Percentiles rank a stretch among this genome's conserved stretches.
phyloP scores from a whole-genome alignment of 2,888 invertebrate species.

The Cephus rjabovi region DNA sequence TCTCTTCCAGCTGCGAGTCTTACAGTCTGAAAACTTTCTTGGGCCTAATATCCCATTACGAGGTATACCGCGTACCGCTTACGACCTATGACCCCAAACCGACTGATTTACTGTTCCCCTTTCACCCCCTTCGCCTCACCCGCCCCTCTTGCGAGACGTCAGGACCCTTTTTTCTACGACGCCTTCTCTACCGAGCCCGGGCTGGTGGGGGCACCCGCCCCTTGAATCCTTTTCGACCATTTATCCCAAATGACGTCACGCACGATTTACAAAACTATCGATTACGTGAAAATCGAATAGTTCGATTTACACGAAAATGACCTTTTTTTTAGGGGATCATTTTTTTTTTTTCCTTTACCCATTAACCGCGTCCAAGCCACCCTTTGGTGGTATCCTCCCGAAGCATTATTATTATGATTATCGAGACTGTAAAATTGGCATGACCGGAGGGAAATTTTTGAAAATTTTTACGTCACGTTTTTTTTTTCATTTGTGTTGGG shows the following conservation, averaged over 20 bases:
- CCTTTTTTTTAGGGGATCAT: too few relatives aligned
- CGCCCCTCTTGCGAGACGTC: not conserved
- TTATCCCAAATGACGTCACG: conserved; percentile 31
- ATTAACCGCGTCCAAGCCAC: not conserved
- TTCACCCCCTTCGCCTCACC: conserved; percentile 11
- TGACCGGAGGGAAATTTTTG: not conserved
- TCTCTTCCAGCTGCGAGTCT: conserved; percentile 26
- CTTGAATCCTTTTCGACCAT: conserved; percentile 10
- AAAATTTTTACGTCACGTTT: not conserved
- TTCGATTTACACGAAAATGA: not conserved
- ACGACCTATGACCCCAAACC: conserved; percentile 44
- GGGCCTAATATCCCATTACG: conserved; percentile 40
- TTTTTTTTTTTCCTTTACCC: not conserved
- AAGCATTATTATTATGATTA: not conserved
- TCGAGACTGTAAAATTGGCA: not conserved
- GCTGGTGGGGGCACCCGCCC: conserved; percentile 5
- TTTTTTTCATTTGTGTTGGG: not conserved
- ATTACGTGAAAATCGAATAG: not conserved
- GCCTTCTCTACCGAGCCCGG: not conserved
- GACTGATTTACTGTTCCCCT: conserved; percentile 45
- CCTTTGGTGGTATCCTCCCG: not conserved
- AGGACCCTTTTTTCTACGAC: not conserved
- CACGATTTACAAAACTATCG: conserved; percentile 36
- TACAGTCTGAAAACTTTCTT: conserved; percentile 31
- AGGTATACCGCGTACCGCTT: conserved; percentile 31